phyloP scores from a whole-genome alignment of 1,140 invertebrate genomes.

The Bombus waltoni region DNA sequence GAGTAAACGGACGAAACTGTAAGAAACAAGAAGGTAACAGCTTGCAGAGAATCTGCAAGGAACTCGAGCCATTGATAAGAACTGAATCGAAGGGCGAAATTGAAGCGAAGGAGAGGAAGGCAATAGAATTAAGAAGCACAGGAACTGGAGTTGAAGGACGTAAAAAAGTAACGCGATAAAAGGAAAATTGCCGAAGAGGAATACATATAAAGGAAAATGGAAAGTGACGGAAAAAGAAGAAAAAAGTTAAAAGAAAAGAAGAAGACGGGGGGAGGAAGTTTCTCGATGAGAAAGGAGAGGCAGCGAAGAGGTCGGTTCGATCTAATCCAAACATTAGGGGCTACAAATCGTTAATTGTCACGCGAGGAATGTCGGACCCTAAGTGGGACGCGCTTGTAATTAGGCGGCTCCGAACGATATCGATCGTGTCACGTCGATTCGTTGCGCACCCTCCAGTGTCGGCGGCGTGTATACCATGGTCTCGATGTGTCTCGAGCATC shows the following conservation, averaged over 20 bases:
- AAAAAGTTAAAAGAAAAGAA: background rate
- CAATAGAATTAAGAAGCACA: background rate
- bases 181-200: background rate
- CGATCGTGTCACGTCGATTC: slow-evolving; percentile 60
- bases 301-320: slow-evolving; percentile 49
- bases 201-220: background rate
- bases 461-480: slow-evolving; percentile 13
- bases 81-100: background rate
- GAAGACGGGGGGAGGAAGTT: too few relatives aligned
- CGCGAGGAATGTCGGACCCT: slow-evolving; percentile 69
- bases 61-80: background rate
- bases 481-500: slow-evolving; percentile 55
- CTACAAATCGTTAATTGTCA: slow-evolving; percentile 78
- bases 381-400: slow-evolving; percentile 66
- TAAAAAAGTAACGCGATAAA: background rate
- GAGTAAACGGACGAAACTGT: background rate
- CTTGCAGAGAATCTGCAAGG: background rate
- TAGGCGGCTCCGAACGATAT: slow-evolving; percentile 67
- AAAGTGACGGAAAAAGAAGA: background rate
- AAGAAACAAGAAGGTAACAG: background rate
- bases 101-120: background rate
- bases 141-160: background rate
- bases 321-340: slow-evolving; percentile 73
- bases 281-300: background rate
- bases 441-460: slow-evolving; percentile 31